Conservation (phyloP, 2,113 vertebrate genomes). For the Gambusia affinis region DNA sequence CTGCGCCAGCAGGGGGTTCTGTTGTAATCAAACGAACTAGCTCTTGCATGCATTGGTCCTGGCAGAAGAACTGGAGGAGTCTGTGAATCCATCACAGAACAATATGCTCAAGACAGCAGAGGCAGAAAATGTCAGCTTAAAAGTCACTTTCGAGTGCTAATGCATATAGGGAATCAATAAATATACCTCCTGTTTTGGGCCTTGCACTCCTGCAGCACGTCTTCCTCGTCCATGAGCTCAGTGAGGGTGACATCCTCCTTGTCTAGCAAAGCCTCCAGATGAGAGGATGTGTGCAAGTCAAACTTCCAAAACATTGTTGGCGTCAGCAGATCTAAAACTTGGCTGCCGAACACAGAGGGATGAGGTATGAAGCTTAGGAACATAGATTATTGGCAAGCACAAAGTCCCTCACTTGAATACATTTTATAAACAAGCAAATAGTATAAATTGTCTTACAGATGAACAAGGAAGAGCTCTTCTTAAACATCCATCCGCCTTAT, state of each 20-base stretch:
- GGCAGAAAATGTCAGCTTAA: not conserved
- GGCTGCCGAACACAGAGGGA: constrained; percentile 38
- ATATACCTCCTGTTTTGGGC: constrained; percentile 89
- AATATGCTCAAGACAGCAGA: constrained; percentile 16
- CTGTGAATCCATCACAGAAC: constrained; percentile 51
- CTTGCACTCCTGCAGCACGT: constrained; percentile 96
- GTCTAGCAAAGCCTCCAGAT: constrained; percentile 94
- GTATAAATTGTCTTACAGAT: constrained; percentile 58
- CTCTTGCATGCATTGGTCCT: constrained; percentile 92
- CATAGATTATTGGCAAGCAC: not conserved
- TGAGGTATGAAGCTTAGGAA: constrained; percentile 1
- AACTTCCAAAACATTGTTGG: constrained; percentile 99
- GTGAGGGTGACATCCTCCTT: constrained; percentile 90
- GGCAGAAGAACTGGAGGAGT: constrained; percentile 91
- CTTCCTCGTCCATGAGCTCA: constrained; percentile 96
- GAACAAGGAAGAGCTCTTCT: constrained; percentile 69
- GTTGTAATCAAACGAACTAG: constrained; percentile 91
- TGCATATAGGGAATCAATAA: not conserved
- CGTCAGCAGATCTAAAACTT: constrained; percentile 69
- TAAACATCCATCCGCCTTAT: constrained; percentile 80
- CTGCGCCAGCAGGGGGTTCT: constrained; percentile 91
- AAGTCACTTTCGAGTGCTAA: not conserved
- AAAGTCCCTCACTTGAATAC: not conserved
- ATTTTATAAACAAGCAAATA: not conserved
- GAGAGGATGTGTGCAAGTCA: constrained; percentile 92